Percentiles rank a stretch among this genome's conserved stretches.
These are phyloP conservation scores for Zygogramma bicolorata DNA, from an alignment of 2,888 invertebrate species.

Conservation along the genomic window DNA sequence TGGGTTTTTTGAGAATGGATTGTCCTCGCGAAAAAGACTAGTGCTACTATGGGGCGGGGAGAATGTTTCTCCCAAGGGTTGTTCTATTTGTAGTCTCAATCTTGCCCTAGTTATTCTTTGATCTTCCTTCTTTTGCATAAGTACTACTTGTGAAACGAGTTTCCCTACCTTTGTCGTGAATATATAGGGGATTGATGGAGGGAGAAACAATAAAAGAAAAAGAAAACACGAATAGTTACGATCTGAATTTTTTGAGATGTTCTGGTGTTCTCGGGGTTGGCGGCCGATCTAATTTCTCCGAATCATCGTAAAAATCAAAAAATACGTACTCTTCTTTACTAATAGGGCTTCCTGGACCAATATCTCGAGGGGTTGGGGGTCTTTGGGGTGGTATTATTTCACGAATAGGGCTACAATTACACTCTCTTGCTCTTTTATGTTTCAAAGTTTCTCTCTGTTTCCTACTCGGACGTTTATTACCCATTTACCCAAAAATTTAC, in stretches of 20 bases:
- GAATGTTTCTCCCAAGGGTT: background rate
- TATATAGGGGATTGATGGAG: too few species aligned
- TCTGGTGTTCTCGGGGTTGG: too few species aligned
- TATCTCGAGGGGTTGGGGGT: too few species aligned
- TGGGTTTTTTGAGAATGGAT: background rate
- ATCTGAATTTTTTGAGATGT: too few species aligned
- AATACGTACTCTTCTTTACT: too few species aligned
- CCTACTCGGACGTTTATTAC: background rate
- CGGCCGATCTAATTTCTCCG: too few species aligned
- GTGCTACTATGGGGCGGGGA: background rate
- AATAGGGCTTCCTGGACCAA: too few species aligned
- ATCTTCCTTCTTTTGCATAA: background rate
- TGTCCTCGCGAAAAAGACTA: background rate
- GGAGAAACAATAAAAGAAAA: too few species aligned
- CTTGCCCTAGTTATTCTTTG: background rate
- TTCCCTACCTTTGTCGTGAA: background rate
- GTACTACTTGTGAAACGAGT: background rate
- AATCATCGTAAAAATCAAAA: too few species aligned
- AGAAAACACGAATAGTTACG: too few species aligned
- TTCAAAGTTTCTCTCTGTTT: background rate
- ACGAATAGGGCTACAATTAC: background rate
- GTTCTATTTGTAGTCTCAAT: background rate
- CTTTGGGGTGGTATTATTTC: background rate
- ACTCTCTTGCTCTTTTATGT: background rate
- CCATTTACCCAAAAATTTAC: background rate